Conservation (phyloP, 2,113 vertebrate species). For the Haplochromis burtoni region DNA sequence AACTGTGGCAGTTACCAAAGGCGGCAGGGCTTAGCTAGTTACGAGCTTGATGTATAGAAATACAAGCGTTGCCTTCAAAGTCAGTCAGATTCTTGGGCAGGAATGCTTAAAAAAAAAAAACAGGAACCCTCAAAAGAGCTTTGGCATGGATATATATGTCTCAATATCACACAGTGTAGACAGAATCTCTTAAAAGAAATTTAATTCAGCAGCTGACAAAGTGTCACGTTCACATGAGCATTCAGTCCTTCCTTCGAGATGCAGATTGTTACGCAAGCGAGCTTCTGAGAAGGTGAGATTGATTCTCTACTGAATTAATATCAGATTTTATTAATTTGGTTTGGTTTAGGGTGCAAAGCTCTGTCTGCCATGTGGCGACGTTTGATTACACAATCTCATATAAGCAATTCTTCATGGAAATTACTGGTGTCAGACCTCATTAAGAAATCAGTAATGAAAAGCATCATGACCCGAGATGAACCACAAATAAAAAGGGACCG, state of each 20-base stretch:
- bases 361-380: neutral
- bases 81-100: neutral
- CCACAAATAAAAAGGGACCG: neutral
- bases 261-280: neutral
- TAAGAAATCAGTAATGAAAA: neutral
- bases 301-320: neutral
- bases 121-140: neutral
- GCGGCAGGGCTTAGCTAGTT: neutral
- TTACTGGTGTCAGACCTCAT: neutral
- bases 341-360: conserved; percentile 8
- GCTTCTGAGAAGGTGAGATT: neutral
- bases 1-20: neutral
- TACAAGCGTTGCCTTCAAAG: neutral
- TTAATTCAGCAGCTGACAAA: neutral
- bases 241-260: neutral
- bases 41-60: neutral
- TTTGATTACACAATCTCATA: neutral
- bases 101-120: neutral
- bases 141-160: conserved; percentile 12
- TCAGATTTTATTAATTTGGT: neutral
- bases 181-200: neutral
- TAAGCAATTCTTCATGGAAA: neutral
- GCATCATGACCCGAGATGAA: neutral
- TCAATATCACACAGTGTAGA: neutral
- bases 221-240: neutral